Percentiles rank a stretch among this genome's conserved stretches.
phyloP scores from a whole-genome alignment of 2,888 invertebrate genomes.

The Temnothorax rugatulus region DNA sequence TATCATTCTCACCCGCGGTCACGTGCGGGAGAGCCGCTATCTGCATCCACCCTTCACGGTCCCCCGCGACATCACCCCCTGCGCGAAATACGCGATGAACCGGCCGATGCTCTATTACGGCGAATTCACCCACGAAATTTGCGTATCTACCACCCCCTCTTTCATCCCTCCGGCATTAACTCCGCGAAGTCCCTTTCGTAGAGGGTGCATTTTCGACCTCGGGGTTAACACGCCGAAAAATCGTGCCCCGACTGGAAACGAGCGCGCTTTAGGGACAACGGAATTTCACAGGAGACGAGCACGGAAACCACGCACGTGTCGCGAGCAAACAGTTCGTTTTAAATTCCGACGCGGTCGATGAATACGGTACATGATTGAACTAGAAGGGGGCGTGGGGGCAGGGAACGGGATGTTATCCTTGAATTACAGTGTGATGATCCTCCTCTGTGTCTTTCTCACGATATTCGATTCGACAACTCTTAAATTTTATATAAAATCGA shows the following conservation, averaged over 20 bases:
- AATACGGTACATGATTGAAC: conserved; percentile 41
- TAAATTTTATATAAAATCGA: background rate
- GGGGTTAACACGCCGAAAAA: conserved; percentile 37
- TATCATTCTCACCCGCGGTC: conserved; percentile 48
- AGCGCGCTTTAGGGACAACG: conserved; percentile 26
- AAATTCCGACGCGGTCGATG: conserved; percentile 17
- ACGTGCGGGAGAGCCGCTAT: conserved; percentile 5
- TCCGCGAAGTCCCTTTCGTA: background rate
- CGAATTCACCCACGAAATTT: conserved; percentile 70
- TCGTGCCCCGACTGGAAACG: conserved; percentile 49
- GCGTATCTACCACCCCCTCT: conserved; percentile 6
- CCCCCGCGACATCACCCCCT: conserved; percentile 12
- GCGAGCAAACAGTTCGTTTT: conserved; percentile 45
- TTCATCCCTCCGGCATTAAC: conserved; percentile 2
- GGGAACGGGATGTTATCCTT: background rate
- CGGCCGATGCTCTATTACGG: conserved; percentile 63
- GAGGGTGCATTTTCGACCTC: conserved; percentile 23
- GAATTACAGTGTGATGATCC: conserved; percentile 34
- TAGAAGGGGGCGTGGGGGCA: background rate
- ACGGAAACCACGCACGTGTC: conserved; percentile 31
- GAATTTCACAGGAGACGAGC: conserved; percentile 28
- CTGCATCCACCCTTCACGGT: conserved; percentile 5
- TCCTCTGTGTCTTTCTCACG: background rate
- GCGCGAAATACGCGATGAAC: conserved; percentile 65
- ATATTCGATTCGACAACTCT: background rate